Evolutionary conservation across 2,888 invertebrate genomes (phyloP).

Genomic region (Aporophyla lueneburgensis): DNA sequence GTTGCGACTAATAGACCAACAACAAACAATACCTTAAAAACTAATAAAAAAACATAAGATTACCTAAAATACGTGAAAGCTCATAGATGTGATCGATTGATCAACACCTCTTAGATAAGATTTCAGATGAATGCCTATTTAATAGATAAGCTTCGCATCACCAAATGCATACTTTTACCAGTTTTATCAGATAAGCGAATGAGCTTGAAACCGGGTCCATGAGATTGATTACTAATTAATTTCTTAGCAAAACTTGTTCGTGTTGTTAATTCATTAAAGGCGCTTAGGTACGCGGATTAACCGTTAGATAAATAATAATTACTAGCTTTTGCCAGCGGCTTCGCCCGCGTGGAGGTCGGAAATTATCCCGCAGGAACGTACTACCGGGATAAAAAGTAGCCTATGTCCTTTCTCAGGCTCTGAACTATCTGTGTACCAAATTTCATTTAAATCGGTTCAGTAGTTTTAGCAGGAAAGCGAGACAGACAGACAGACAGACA

Average conservation of each 20-base stretch:
- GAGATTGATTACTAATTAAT: constrained; percentile 42
- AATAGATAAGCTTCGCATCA: constrained; percentile 44
- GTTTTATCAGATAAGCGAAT: constrained; percentile 42
- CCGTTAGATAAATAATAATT: constrained; percentile 8
- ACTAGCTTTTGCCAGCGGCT: too few species aligned
- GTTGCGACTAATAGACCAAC: too few species aligned
- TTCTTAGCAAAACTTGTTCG: constrained; percentile 26
- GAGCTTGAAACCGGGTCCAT: constrained; percentile 29
- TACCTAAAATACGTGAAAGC: constrained; percentile 9
- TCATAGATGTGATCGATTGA: constrained; percentile 30
- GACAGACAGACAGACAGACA: too few species aligned
- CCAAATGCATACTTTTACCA: constrained; percentile 36
- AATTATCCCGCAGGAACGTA: too few species aligned
- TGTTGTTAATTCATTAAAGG: constrained; percentile 33
- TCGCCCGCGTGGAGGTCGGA: too few species aligned
- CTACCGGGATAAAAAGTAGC: too few species aligned
- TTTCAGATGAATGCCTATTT: constrained; percentile 36
- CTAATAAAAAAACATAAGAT: neutral
- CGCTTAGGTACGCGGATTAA: constrained; percentile 21
- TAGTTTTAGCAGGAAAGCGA: too few species aligned
- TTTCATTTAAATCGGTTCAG: too few species aligned
- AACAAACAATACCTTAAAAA: too few species aligned
- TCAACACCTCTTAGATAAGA: constrained; percentile 42
- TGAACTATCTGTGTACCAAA: too few species aligned
- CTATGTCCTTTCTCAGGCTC: too few species aligned